Base-by-base conservation (phyloP, 2,797 vertebrate genomes). In the Protonibea diacanthus region DNA sequence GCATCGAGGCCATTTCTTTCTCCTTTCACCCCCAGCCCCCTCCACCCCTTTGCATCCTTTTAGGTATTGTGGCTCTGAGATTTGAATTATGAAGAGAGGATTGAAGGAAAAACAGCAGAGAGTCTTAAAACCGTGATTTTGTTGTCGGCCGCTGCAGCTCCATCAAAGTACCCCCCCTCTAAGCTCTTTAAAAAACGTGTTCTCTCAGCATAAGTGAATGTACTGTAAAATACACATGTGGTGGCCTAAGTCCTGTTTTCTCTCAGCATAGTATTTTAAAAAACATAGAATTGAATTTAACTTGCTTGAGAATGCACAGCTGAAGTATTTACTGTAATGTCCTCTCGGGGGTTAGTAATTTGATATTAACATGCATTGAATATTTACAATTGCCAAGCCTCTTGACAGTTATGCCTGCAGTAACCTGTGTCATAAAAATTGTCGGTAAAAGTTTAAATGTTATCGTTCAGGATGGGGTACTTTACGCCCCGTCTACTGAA, bases 251-350 rank as follows among this genome's bases (percentile, higher is more conserved):
- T 87, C 40, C 47, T 60, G 57, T 77, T 71, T 38, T 76, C 25
- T 73, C 63, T 73, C 5, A 59, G 72, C 48, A 73, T 70, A 47
- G 59, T 70, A 73, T 80, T 87, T 72, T 61, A 73, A 78, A 60
- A 73, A 60, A 73, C 51, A 11, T 74, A 69, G 40, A 80, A 49
- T 80, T 77, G 42, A 83, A 67, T 72, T 71, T 78, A 88, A 77
- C 60, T 20, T 49, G 80, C 77, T 82, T 70, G 45, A 49, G 72
- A 89, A 85, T 81, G 74, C 58, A 71, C 73, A 84, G 72, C 83
- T 78, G 25, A 82, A 89, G 76, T 90, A 76, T 78, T 82, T 73
- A 63, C 51, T 66, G 51, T 72, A 78, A 56, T 59, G 73, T 68
- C 73, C 44, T 80, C 40, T 57, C 0, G 6, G 47, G 57, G 49